Conservation (phyloP, 1,140 invertebrate genomes). For the Andrena cerasifolii region DNA sequence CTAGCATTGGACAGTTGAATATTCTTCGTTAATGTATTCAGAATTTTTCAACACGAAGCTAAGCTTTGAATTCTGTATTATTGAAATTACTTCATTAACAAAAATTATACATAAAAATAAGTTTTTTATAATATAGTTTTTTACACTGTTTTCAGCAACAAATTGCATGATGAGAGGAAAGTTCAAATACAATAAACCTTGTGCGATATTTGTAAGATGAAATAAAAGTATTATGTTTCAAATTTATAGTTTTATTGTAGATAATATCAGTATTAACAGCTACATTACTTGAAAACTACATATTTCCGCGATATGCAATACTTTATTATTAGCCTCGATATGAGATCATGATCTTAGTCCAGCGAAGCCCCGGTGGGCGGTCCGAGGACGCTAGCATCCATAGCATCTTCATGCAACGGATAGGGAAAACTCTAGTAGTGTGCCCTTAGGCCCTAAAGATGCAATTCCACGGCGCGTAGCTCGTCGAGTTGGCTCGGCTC, state of each 20-base stretch:
- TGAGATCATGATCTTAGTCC: too few species aligned
- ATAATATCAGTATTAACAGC: too few species aligned
- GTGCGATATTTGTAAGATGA: background rate
- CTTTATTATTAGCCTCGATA: background rate
- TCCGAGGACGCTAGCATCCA: too few species aligned
- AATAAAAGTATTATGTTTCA: background rate
- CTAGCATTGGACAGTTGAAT: slow-evolving; percentile 91
- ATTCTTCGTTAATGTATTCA: slow-evolving; percentile 82
- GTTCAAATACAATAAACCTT: slow-evolving; percentile 26
- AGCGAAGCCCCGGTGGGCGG: too few species aligned
- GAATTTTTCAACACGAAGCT: slow-evolving; percentile 14
- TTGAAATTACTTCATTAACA: background rate
- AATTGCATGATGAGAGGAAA: background rate
- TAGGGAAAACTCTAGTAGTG: too few species aligned
- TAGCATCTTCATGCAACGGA: too few species aligned
- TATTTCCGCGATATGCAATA: background rate
- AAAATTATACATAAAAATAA: background rate
- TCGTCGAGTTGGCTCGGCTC: too few species aligned
- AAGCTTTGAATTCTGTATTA: slow-evolving; percentile 29
- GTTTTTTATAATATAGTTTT: background rate
- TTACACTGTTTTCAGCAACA: background rate
- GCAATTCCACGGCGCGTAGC: too few species aligned
- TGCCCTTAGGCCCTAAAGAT: too few species aligned
- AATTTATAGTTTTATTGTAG: background rate
- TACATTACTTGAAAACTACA: too few species aligned